Conservation (phyloP, 2,797 vertebrate genomes). For the Hydrolagus colliei region DNA sequence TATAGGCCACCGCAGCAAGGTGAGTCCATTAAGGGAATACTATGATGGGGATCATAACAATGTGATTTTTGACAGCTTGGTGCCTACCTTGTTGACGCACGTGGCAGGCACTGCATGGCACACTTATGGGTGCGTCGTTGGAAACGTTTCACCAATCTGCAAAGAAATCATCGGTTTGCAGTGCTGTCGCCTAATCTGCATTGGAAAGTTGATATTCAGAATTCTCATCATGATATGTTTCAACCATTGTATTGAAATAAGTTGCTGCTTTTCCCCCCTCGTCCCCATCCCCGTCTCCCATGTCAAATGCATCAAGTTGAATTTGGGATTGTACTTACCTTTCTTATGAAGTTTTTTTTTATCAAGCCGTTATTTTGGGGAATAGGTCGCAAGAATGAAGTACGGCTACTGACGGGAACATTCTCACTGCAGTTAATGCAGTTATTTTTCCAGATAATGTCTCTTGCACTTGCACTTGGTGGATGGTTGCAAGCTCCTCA, state of each 20-base stretch:
- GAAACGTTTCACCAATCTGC: neutral
- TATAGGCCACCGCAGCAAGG: constrained; percentile 97
- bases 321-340: no score
- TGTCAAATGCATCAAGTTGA: no score
- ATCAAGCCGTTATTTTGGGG: neutral
- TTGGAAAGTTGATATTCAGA: neutral
- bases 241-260: neutral
- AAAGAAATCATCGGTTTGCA: neutral
- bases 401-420: neutral
- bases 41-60: neutral
- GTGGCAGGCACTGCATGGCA: neutral
- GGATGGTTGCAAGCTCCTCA: neutral
- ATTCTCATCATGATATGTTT: neutral
- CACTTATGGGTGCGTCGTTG: neutral
- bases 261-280: neutral
- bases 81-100: neutral
- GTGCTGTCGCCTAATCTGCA: neutral
- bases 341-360: neutral
- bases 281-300: no score
- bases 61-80: neutral
- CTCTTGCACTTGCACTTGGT: neutral
- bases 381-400: neutral
- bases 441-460: neutral
- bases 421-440: neutral
- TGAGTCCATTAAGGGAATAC: constrained; percentile 47